Percentiles rank a stretch among this genome's conserved stretches.
These are phyloP conservation scores for Pararge aegeria DNA, from an alignment of 1,140 invertebrate genomes.

Conservation along the genomic window DNA sequence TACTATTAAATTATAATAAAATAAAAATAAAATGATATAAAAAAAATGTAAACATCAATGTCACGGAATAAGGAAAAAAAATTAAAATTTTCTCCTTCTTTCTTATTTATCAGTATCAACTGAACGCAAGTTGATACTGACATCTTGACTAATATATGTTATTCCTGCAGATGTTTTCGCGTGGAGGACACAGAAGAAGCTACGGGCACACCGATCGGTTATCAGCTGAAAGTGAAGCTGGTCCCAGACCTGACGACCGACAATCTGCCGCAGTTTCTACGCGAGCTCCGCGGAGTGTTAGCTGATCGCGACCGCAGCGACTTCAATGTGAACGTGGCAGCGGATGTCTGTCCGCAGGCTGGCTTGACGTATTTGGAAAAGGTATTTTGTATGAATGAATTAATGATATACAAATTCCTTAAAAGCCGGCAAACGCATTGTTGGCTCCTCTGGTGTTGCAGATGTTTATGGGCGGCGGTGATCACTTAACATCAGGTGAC, in stretches of 20 bases:
- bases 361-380: conserved; percentile 64
- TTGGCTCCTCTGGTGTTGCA: too few relatives aligned
- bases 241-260: conserved; percentile 45
- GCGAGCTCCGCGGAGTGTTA: conserved; percentile 33
- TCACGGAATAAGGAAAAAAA: too few relatives aligned
- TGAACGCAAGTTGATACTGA: background rate
- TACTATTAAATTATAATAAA: too few relatives aligned
- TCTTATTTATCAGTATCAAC: too few relatives aligned
- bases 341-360: conserved; percentile 59
- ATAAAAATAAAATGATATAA: too few relatives aligned
- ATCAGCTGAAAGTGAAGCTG: conserved; percentile 60
- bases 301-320: conserved; percentile 24
- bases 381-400: conserved; percentile 38
- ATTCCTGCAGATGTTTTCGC: conserved; percentile 50
- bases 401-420: too few relatives aligned
- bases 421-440: too few relatives aligned
- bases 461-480: too few relatives aligned
- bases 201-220: conserved; percentile 47
- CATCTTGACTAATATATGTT: too few relatives aligned
- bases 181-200: conserved; percentile 50
- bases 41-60: too few relatives aligned
- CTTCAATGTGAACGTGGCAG: conserved; percentile 42
- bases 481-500: too few relatives aligned
- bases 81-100: too few relatives aligned
- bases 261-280: conserved; percentile 39